phyloP scores from a whole-genome alignment of 2,113 vertebrate species.

The Etheostoma cragini region DNA sequence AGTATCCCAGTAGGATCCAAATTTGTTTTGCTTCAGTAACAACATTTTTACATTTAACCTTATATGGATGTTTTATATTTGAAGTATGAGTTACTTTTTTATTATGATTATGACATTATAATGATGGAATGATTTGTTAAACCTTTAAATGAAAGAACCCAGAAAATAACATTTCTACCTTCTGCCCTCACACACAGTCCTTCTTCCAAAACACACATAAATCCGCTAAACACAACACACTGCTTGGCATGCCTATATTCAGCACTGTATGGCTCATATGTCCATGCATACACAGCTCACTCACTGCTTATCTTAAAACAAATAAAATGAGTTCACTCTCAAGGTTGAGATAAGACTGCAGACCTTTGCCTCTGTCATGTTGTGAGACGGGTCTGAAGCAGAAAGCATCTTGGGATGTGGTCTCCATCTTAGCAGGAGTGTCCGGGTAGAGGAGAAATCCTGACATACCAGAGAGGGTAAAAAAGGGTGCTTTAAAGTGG shows the following conservation, averaged over 20 bases:
- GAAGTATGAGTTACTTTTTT: neutral
- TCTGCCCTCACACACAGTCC: neutral
- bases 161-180: neutral
- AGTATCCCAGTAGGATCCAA: neutral
- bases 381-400: slow-evolving; percentile 55
- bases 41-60: neutral
- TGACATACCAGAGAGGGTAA: slow-evolving; percentile 25
- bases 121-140: neutral
- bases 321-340: slow-evolving; percentile 58
- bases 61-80: neutral
- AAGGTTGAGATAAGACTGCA: slow-evolving; percentile 57
- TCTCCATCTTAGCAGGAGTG: slow-evolving; percentile 78
- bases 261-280: neutral
- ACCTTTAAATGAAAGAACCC: neutral
- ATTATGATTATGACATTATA: neutral
- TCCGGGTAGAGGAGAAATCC: slow-evolving; percentile 83
- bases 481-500: neutral
- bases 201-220: neutral
- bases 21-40: slow-evolving; percentile 1
- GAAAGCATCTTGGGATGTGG: slow-evolving; percentile 75
- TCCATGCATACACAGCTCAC: neutral
- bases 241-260: neutral
- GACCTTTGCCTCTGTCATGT: slow-evolving; percentile 62
- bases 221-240: neutral
- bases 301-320: slow-evolving; percentile 16